Percentiles rank a stretch among this genome's conserved stretches.
Evolutionary conservation across 35 echinoderm and acorn worm species (phyloP).

Genomic region (Lytechinus variegatus): DNA sequence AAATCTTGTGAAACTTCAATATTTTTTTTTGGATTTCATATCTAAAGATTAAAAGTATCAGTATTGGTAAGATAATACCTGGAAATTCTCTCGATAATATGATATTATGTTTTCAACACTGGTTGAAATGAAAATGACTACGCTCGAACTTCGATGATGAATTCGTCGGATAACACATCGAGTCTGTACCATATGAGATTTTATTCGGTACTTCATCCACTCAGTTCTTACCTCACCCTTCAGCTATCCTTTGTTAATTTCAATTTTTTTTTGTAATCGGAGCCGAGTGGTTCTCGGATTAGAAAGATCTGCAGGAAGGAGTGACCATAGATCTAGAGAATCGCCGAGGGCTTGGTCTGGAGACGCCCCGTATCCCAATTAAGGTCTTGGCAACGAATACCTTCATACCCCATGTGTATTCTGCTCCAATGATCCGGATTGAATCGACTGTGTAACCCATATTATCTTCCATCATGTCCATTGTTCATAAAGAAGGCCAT

Average conservation of each 20-base stretch:
- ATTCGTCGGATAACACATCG: too few relatives aligned
- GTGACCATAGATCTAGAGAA: background rate
- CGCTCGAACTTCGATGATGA: too few relatives aligned
- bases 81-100: too few relatives aligned
- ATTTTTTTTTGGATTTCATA: background rate
- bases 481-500: background rate
- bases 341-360: background rate
- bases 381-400: background rate
- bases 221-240: background rate
- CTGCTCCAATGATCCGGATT: background rate
- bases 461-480: background rate
- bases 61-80: too few relatives aligned
- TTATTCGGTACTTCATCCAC: background rate
- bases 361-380: background rate
- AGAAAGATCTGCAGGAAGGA: background rate
- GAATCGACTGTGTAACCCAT: background rate
- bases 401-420: background rate
- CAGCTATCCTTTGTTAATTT: background rate
- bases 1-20: background rate
- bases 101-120: too few relatives aligned
- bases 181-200: too few relatives aligned
- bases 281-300: background rate
- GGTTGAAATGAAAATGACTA: too few relatives aligned
- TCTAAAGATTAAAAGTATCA: background rate
- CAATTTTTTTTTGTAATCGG: background rate